Percentiles rank a stretch among this genome's conserved stretches.
These are phyloP conservation scores for Drosophila picticornis DNA, from an alignment of 2,888 invertebrate species.

Conservation along the genomic window DNA sequence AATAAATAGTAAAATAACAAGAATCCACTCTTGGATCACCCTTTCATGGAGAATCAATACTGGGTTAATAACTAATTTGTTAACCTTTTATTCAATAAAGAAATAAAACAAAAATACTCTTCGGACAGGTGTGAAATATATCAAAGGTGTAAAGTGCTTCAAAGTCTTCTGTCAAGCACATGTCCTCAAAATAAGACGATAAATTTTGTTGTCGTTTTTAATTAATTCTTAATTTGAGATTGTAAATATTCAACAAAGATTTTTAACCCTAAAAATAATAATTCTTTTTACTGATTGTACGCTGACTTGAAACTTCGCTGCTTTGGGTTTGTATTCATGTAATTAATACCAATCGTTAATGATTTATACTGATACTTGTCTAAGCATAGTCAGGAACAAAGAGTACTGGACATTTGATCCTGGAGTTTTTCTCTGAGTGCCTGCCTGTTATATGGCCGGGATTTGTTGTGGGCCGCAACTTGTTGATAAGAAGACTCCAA, in stretches of 20 bases:
- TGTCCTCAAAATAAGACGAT: background rate
- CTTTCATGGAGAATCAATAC: background rate
- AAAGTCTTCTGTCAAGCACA: background rate
- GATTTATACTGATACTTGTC: background rate
- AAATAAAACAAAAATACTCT: background rate
- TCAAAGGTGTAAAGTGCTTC: background rate
- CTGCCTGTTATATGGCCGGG: conserved; percentile 26
- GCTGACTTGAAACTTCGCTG: background rate
- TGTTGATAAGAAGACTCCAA: conserved; percentile 38
- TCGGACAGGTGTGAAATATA: too few relatives aligned
- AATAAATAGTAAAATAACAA: background rate
- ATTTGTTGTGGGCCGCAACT: conserved; percentile 37
- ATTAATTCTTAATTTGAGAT: background rate
- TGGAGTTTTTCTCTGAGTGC: background rate
- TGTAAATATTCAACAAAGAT: background rate
- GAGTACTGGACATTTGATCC: background rate
- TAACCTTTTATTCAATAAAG: background rate
- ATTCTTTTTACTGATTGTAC: background rate
- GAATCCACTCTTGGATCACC: background rate
- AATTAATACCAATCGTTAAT: background rate
- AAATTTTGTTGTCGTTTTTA: background rate
- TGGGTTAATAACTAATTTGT: background rate
- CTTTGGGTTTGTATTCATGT: background rate
- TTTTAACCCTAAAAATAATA: background rate
- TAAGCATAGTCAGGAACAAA: background rate